Conservation (phyloP, 2,888 invertebrate species). For the Harmothoe impar region DNA sequence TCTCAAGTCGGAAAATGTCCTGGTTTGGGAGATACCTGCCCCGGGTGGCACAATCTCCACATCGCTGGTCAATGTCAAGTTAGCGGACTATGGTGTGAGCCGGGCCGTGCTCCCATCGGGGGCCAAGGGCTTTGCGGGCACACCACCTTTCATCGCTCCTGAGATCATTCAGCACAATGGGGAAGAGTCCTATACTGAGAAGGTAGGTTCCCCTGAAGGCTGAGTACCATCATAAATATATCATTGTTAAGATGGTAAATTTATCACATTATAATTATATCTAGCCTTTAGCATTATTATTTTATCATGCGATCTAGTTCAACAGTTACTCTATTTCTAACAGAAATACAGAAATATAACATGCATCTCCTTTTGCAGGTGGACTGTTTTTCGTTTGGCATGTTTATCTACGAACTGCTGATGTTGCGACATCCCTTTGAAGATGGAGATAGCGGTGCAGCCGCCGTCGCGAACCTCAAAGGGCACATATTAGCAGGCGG, state of each 20-base stretch:
- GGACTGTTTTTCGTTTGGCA: slow-evolving; percentile 99
- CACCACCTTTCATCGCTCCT: slow-evolving; percentile 98
- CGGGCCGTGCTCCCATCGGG: slow-evolving; percentile 91
- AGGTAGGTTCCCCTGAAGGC: slow-evolving; percentile 86
- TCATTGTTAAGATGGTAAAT: background rate
- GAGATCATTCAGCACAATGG: slow-evolving; percentile 99
- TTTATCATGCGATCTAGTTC: no score
- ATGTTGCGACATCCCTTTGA: slow-evolving; percentile 94
- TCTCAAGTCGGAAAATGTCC: slow-evolving; percentile 97
- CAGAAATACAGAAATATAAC: no score
- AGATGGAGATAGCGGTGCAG: slow-evolving; percentile 81
- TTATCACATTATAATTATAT: no score
- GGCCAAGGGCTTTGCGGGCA: slow-evolving; percentile 95
- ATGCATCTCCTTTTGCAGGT: slow-evolving; percentile 86
- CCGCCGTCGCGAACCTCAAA: slow-evolving; percentile 93
- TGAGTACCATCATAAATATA: background rate
- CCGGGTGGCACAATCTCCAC: slow-evolving; percentile 86
- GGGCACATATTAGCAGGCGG: slow-evolving; percentile 98
- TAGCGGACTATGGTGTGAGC: slow-evolving; percentile 95
- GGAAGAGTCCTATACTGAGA: slow-evolving; percentile 99
- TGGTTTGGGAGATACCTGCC: slow-evolving; percentile 97
- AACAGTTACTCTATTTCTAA: no score
- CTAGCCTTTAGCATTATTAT: no score
- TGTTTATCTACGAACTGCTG: slow-evolving; percentile 97
- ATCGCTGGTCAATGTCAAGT: slow-evolving; percentile 87